Conservation (phyloP, 2,113 vertebrate species). For the Myotis lucifugus region DNA sequence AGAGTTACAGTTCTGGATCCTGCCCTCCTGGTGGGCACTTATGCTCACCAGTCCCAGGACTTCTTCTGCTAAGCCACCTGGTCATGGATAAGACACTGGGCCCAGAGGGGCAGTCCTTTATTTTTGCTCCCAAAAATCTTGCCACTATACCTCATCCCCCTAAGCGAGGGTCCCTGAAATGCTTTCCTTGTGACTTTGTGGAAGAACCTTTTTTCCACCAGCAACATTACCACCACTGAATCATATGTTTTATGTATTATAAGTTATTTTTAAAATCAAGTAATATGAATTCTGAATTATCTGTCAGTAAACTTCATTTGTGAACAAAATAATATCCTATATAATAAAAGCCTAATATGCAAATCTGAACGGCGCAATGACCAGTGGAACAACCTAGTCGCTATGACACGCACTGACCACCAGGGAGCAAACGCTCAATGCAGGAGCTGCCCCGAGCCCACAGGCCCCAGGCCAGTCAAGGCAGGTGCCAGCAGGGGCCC, state of each 20-base stretch:
- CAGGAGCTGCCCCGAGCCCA: too few relatives aligned
- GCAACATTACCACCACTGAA: background rate
- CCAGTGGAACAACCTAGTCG: too few relatives aligned
- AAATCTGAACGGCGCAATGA: too few relatives aligned
- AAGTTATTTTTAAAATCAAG: background rate
- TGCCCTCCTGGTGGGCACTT: background rate
- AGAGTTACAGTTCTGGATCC: background rate
- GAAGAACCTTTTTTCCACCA: background rate
- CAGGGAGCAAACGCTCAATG: too few relatives aligned
- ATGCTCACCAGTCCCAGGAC: background rate
- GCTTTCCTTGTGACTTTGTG: background rate
- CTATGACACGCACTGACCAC: too few relatives aligned
- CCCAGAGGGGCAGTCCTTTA: background rate
- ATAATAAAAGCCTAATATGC: too few relatives aligned
- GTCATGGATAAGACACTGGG: background rate
- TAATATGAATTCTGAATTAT: slow-evolving; percentile 15
- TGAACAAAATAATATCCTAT: too few relatives aligned
- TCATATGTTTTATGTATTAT: background rate
- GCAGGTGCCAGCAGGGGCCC: too few relatives aligned
- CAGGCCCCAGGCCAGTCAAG: too few relatives aligned
- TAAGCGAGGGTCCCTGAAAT: background rate
- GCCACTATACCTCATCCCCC: background rate
- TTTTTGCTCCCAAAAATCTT: background rate
- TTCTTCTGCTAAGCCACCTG: background rate
- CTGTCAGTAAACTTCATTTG: background rate